These are phyloP conservation scores for Sicus ferrugineus DNA, from an alignment of 2,888 invertebrate species.

Conservation along the genomic window DNA sequence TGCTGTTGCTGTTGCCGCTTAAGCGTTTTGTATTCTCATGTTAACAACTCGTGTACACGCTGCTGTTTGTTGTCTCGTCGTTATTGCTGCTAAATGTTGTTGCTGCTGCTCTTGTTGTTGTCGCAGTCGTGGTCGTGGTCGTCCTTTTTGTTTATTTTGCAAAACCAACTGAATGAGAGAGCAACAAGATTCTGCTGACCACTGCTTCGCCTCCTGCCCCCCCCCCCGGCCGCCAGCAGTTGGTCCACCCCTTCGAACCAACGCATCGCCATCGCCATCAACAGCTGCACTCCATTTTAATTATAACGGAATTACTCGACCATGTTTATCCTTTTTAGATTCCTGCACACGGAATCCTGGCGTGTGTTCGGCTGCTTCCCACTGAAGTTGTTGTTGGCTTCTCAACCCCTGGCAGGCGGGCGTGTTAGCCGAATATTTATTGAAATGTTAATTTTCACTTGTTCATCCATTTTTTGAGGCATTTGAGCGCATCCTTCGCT, in stretches of 20 bases:
- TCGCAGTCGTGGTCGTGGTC: too few species aligned
- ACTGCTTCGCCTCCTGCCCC: background rate
- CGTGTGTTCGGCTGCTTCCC: background rate
- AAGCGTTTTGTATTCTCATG: background rate
- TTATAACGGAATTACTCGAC: constrained; percentile 33
- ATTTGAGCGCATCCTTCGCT: background rate
- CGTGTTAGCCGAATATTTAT: constrained; percentile 5
- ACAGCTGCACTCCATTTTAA: constrained; percentile 27
- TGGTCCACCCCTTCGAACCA: background rate
- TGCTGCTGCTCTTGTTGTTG: too few species aligned
- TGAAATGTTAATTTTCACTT: constrained; percentile 3
- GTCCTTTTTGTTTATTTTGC: constrained; percentile 16
- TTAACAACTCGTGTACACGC: constrained; percentile 39
- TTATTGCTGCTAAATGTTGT: too few species aligned
- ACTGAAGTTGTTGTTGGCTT: constrained; percentile 15
- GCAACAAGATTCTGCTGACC: background rate
- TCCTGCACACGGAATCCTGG: background rate
- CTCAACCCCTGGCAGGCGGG: background rate
- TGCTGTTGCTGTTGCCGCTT: background rate
- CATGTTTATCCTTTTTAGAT: constrained; percentile 23
- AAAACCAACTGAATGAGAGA: background rate
- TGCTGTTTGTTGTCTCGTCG: constrained; percentile 21
- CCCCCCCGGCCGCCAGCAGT: too few species aligned
- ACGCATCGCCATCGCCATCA: background rate
- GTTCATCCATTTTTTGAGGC: background rate